Evolutionary conservation across 2,888 invertebrate species (phyloP).

Genomic region (Portevinia maculata): DNA sequence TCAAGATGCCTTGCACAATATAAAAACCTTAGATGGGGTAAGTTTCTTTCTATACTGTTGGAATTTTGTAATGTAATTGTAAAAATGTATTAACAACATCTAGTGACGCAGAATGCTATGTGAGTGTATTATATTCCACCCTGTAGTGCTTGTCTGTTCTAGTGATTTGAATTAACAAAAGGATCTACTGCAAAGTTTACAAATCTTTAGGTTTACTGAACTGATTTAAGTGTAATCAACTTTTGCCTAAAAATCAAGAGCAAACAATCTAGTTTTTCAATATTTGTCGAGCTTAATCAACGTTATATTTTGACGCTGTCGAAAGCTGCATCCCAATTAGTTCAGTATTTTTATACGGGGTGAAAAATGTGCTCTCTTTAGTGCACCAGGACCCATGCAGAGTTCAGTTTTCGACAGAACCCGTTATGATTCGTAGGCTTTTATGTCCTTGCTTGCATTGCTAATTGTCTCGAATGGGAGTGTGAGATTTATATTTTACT

Average conservation of each 20-base stretch:
- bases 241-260: too few species aligned
- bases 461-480: slow-evolving; percentile 1
- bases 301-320: not conserved
- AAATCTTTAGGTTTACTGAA: too few species aligned
- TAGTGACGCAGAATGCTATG: slow-evolving; percentile 9
- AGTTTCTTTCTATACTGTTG: slow-evolving; percentile 85
- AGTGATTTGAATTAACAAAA: slow-evolving; percentile 34
- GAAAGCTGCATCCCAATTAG: not conserved
- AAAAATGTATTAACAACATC: slow-evolving; percentile 4
- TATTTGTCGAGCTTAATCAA: too few species aligned
- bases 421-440: not conserved
- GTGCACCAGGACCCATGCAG: not conserved
- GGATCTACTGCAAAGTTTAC: too few species aligned
- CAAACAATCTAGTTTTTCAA: too few species aligned
- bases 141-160: slow-evolving; percentile 29
- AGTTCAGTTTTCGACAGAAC: not conserved
- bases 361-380: not conserved
- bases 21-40: slow-evolving; percentile 98
- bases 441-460: not conserved
- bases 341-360: too few species aligned
- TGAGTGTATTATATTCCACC: not conserved
- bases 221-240: too few species aligned
- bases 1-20: slow-evolving; percentile 99
- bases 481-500: not conserved
- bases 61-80: too few species aligned